phyloP scores from a whole-genome alignment of 1,140 invertebrate species.

The Tetranychus urticae region DNA sequence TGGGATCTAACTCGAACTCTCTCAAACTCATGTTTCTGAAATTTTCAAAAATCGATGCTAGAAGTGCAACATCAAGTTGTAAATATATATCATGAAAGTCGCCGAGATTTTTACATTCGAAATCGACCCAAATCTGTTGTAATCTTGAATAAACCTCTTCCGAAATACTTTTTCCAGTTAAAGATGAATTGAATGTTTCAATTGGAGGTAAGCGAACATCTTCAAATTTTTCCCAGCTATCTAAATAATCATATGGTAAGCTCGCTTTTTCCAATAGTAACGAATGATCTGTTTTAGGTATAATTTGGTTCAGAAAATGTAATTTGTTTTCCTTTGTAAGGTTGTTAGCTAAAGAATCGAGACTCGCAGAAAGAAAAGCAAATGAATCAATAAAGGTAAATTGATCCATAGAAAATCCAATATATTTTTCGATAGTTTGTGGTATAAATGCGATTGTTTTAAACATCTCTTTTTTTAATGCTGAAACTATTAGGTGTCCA shows the following conservation, averaged over 20 bases:
- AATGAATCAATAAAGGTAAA: not conserved
- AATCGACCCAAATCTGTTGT: not conserved
- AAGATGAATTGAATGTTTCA: not conserved
- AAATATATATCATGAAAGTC: not conserved
- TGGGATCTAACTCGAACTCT: not conserved
- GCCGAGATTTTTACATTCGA: not conserved
- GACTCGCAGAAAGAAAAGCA: not conserved
- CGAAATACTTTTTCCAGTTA: not conserved
- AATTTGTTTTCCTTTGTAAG: not conserved
- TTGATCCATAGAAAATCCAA: not conserved
- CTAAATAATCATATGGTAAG: not conserved
- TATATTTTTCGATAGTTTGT: not conserved
- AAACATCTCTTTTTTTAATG: no score
- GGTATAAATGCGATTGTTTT: not conserved
- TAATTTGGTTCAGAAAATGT: not conserved
- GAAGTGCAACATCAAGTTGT: not conserved
- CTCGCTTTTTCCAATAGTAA: not conserved
- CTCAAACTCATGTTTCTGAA: not conserved
- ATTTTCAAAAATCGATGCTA: not conserved
- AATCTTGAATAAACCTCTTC: not conserved
- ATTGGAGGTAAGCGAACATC: not conserved
- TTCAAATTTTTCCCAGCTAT: not conserved
- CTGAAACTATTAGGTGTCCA: not conserved
- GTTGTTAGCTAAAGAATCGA: not conserved
- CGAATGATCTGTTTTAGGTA: not conserved